phyloP scores from a whole-genome alignment of 2,888 invertebrate genomes.

The Thecophora atra region DNA sequence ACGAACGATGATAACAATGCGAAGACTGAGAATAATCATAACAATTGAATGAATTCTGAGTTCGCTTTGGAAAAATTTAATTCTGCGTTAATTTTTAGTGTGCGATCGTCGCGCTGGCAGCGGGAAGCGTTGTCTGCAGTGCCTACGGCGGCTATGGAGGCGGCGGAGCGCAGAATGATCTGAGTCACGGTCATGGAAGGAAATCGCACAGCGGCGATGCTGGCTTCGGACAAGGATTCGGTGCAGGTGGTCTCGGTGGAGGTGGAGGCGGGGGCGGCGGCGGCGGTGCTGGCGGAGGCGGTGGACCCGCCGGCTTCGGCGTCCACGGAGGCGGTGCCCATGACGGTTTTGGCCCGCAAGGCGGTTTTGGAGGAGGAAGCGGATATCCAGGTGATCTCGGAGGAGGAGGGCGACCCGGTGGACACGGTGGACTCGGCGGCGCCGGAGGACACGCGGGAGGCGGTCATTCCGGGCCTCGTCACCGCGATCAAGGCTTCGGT shows the following conservation, averaged over 20 bases:
- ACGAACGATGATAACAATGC: neutral
- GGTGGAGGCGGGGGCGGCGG: neutral
- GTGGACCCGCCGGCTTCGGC: slow-evolving; percentile 39
- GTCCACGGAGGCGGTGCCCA: slow-evolving; percentile 22
- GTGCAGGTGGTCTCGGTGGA: slow-evolving; percentile 33
- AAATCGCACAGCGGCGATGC: neutral
- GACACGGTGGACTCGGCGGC: slow-evolving; percentile 1
- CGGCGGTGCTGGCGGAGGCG: slow-evolving; percentile 1
- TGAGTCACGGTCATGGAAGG: slow-evolving; percentile 36
- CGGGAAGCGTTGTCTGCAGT: slow-evolving; percentile 17
- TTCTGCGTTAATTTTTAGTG: slow-evolving; percentile 23
- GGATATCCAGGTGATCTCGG: slow-evolving; percentile 17
- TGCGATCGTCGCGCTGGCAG: slow-evolving; percentile 27
- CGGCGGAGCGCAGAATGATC: slow-evolving; percentile 48
- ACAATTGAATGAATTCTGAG: neutral
- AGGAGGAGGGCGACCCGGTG: neutral
- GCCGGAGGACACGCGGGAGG: slow-evolving; percentile 16
- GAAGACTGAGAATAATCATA: neutral
- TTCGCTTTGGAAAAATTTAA: slow-evolving; percentile 15
- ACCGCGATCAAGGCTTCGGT: neutral
- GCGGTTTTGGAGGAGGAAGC: neutral
- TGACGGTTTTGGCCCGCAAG: slow-evolving; percentile 5
- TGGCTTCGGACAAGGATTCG: slow-evolving; percentile 47
- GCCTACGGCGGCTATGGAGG: slow-evolving; percentile 23
- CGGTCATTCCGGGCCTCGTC: neutral